A percentile compares a stretch with the other conserved stretches of the same genome.
Conservation (phyloP, 2,113 vertebrate species). For the Xenus cinereus region DNA sequence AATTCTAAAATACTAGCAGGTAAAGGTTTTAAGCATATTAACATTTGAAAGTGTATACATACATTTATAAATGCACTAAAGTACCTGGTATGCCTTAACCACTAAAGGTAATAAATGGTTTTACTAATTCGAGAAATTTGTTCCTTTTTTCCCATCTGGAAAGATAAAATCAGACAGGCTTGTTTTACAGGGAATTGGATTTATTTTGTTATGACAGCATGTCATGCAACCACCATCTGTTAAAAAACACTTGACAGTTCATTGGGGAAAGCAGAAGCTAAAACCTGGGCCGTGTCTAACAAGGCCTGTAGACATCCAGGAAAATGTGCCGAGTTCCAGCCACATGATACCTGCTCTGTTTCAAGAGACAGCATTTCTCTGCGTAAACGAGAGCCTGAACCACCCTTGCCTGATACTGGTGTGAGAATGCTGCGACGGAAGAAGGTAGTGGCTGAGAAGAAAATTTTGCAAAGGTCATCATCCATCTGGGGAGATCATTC, state of each 20-base stretch:
- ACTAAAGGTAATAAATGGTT: not conserved
- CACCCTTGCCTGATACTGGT: not conserved
- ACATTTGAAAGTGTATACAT: not conserved
- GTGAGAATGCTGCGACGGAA: not conserved
- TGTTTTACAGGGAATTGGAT: not conserved
- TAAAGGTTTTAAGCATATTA: not conserved
- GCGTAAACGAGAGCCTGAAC: not conserved
- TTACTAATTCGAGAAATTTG: not conserved
- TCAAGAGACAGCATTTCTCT: not conserved
- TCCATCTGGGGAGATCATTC: not conserved
- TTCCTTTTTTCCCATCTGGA: not conserved
- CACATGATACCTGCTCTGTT: not conserved
- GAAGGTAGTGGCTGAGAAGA: not conserved
- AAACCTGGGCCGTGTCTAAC: not conserved
- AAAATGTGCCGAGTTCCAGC: not conserved
- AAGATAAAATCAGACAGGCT: not conserved
- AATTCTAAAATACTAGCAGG: not conserved
- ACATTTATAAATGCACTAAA: not conserved
- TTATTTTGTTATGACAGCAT: constrained; percentile 22
- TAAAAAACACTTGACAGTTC: not conserved
- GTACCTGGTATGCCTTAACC: not conserved
- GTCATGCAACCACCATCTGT: constrained; percentile 3
- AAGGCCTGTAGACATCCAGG: not conserved
- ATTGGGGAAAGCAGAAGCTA: not conserved
- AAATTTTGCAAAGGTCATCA: not conserved